Evolutionary conservation across 2,888 invertebrate genomes (phyloP), one percentile per base, ranked within the genome.

Genomic region (Spodoptera picta): DNA sequence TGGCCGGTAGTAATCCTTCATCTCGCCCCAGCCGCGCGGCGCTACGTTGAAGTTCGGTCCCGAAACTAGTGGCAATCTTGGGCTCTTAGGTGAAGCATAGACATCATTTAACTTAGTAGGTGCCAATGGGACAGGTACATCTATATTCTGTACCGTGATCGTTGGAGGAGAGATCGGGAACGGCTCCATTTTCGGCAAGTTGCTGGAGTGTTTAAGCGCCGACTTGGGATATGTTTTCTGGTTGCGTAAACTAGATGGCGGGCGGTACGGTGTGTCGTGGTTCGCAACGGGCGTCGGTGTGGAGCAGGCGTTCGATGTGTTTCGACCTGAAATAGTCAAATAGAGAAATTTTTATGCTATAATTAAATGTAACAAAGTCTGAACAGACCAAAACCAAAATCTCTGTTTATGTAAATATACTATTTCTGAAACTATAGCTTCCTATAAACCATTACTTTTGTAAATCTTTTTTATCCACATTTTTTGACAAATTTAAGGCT

Each of bases 41-140:
- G 97, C 97, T 0, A 97, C 97, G 81, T 98, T 98, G 90, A 97
- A 98, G 83, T 97, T 97, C 27, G 95, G 95, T 45, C 95, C 93
- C 73, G 85, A 90, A 58, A 93, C 92, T 43, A 94, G 78, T 1
- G 93, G 91, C 53, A 92, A 60, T 11, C 92, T 84, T 3, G 92
- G 92, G 67, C 93, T 92, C 69, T 91, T 90, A 1, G 94, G 93
- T 4, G 94, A 85, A 12, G 95, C 92, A 65, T 92, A 94, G 0
- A 94, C 93, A 76, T 94, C 94, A 61, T 94, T 95, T 52, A 95
- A 59, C 75, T 94, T 95, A 0, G 93, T 95, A 0, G 94, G 93
- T 1, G 94, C 92, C n/a, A 94, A 59, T 0, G 93, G 86, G 0
- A 93, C 87, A 2, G 91, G 91, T 4, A 93, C 67, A n/a, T 94